Evolutionary conservation across 2,113 vertebrate species (phyloP).

Genomic region (Chascanopsetta lugubris): DNA sequence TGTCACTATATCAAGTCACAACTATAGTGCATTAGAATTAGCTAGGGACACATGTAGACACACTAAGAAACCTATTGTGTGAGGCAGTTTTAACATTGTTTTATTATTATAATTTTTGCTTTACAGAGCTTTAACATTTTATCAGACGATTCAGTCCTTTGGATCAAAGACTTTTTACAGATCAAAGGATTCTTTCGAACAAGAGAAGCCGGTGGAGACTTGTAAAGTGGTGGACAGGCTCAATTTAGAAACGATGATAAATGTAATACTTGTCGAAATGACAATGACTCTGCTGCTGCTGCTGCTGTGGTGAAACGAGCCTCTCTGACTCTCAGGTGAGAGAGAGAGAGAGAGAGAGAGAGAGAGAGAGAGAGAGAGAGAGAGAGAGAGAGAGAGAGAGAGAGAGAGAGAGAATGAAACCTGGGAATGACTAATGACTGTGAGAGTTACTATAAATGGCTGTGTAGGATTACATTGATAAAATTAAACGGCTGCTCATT

Average conservation of each 20-base stretch:
- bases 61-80: too few species aligned
- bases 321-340: background rate
- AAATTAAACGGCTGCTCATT: slow-evolving; percentile 44
- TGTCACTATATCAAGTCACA: too few species aligned
- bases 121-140: background rate
- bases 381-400: too few species aligned
- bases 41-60: too few species aligned
- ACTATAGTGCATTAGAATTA: too few species aligned
- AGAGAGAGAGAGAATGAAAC: too few species aligned
- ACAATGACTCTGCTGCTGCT: slow-evolving; percentile 3
- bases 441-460: slow-evolving; percentile 36
- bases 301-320: background rate
- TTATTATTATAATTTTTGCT: too few species aligned
- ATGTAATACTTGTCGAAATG: slow-evolving; percentile 1
- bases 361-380: too few species aligned
- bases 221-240: background rate
- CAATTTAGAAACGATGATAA: background rate
- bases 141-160: background rate
- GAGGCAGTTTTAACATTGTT: too few species aligned
- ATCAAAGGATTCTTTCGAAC: background rate
- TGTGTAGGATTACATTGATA: slow-evolving; percentile 35
- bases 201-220: background rate
- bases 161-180: background rate
- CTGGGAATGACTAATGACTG: slow-evolving; percentile 38
- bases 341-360: too few species aligned